Percentiles rank a stretch among this genome's conserved stretches.
phyloP scores from a whole-genome alignment of 2,888 invertebrate genomes.

The Chironomus riparius region DNA sequence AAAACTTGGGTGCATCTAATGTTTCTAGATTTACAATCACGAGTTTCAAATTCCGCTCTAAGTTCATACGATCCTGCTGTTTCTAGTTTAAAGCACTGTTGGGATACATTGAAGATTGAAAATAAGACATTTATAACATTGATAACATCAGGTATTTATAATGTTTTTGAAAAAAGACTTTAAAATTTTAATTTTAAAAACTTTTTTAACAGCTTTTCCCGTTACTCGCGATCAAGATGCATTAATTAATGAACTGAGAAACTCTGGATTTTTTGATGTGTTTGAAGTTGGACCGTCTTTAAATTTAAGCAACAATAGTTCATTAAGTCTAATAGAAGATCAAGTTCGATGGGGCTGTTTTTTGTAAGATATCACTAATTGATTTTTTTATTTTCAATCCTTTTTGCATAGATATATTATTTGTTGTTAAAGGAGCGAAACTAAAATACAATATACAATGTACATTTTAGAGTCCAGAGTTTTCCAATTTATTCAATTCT shows the following conservation, averaged over 20 bases:
- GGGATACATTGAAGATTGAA: conserved; percentile 89
- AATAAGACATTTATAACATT: conserved; percentile 81
- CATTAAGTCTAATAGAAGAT: conserved; percentile 13
- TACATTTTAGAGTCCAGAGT: too few relatives aligned
- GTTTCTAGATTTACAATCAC: conserved; percentile 77
- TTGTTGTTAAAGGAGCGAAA: too few relatives aligned
- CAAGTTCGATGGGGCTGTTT: conserved; percentile 11
- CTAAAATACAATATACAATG: too few relatives aligned
- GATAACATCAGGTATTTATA: conserved; percentile 50
- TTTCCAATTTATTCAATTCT: too few relatives aligned
- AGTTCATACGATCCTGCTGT: conserved; percentile 74
- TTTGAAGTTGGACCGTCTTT: conserved; percentile 56
- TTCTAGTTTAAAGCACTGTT: conserved; percentile 79
- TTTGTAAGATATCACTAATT: neutral
- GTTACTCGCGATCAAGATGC: conserved; percentile 77
- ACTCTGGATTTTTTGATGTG: conserved; percentile 84
- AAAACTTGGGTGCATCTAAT: conserved; percentile 92
- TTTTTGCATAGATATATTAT: too few relatives aligned
- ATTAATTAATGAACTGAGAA: conserved; percentile 73
- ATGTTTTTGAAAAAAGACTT: conserved; percentile 61
- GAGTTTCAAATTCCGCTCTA: conserved; percentile 45
- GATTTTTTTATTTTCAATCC: conserved; percentile 30
- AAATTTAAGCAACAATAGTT: conserved; percentile 39
- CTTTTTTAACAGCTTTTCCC: conserved; percentile 70
- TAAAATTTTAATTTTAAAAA: conserved; percentile 42